These are phyloP conservation scores for Oligia strigilis DNA, from an alignment of 2,888 invertebrate genomes.

Conservation along the genomic window DNA sequence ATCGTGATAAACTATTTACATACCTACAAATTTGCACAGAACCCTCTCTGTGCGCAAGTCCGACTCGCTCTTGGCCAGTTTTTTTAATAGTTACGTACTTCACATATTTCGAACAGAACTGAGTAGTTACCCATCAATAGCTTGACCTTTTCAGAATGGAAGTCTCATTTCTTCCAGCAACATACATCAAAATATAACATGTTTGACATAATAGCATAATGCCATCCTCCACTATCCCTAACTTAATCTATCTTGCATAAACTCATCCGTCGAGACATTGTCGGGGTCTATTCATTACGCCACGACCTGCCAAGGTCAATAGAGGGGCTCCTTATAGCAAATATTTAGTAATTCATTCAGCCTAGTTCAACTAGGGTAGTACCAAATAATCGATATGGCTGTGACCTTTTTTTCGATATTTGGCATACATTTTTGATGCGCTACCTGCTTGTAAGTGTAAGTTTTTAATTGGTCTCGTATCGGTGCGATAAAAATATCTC, in stretches of 20 bases:
- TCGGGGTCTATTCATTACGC: slow-evolving; percentile 44
- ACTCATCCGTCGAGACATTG: slow-evolving; percentile 41
- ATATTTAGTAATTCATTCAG: slow-evolving; percentile 55
- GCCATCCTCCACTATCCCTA: background rate
- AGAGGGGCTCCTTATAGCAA: slow-evolving; percentile 30
- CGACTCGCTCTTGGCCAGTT: too few species aligned
- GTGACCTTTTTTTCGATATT: slow-evolving; percentile 40
- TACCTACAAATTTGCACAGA: too few species aligned
- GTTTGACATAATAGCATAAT: slow-evolving; percentile 9
- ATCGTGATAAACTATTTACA: too few species aligned
- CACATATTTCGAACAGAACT: background rate
- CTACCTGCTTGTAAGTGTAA: background rate
- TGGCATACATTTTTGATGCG: slow-evolving; percentile 37
- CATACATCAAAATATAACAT: background rate
- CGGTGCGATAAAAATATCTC: background rate
- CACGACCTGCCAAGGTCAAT: slow-evolving; percentile 46
- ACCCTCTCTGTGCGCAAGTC: too few species aligned
- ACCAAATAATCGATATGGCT: slow-evolving; percentile 45
- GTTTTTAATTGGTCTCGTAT: background rate
- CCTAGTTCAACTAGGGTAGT: slow-evolving; percentile 36
- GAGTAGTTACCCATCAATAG: background rate
- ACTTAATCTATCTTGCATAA: slow-evolving; percentile 53
- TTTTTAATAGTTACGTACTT: background rate
- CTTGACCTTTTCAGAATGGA: slow-evolving; percentile 9
- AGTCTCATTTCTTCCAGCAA: background rate